phyloP scores from a whole-genome alignment of 2,113 vertebrate species.

The Mustela lutreola region DNA sequence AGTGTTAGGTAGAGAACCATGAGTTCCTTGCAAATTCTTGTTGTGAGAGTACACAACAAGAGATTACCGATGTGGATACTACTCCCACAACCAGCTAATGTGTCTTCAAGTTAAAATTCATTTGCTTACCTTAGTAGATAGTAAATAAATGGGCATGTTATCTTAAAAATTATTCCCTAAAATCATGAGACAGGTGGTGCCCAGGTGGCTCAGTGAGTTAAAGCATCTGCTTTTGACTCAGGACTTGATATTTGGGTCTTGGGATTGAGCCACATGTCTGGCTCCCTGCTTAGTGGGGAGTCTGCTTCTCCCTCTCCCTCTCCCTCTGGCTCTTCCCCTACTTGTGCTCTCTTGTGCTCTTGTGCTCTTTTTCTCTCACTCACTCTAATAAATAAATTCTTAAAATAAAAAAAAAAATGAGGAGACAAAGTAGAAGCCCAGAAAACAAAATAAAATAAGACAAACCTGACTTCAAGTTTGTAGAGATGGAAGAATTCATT shows the following conservation, averaged over 20 bases:
- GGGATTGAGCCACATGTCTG: fast-evolving
- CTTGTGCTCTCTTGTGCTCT: too few species aligned
- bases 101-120: neutral
- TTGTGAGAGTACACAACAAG: neutral
- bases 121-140: neutral
- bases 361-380: too few species aligned
- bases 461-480: neutral
- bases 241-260: neutral
- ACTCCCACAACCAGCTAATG: neutral
- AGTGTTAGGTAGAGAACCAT: neutral
- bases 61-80: neutral
- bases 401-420: too few species aligned
- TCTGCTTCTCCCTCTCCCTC: too few species aligned
- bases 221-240: neutral
- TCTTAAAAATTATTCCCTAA: neutral
- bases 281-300: too few species aligned
- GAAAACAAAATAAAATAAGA: neutral
- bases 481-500: neutral
- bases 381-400: too few species aligned
- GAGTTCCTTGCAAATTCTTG: neutral
- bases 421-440: neutral
- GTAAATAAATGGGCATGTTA: neutral
- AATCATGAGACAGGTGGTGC: neutral
- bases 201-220: neutral
- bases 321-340: too few species aligned